phyloP scores from a whole-genome alignment of 1,140 invertebrate species.

The Nebria ingens region DNA sequence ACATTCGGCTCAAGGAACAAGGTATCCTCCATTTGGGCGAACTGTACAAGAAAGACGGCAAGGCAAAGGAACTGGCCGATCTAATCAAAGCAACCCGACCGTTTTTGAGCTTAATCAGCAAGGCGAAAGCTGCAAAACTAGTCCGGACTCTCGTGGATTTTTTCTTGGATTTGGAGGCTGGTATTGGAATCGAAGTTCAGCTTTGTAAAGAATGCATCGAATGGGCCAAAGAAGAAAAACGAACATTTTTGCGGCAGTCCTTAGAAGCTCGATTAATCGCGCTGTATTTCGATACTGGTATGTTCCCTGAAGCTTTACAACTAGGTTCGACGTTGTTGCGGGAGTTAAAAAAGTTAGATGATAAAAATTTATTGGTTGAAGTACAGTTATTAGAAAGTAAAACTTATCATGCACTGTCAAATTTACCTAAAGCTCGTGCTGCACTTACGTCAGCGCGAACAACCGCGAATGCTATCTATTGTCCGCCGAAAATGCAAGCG shows the following conservation, averaged over 20 bases:
- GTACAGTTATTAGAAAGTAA: conserved; percentile 95
- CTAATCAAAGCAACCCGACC: conserved; percentile 90
- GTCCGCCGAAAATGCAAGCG: conserved; percentile 95
- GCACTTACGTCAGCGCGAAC: conserved; percentile 96
- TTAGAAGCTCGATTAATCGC: conserved; percentile 88
- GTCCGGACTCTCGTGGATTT: conserved; percentile 94
- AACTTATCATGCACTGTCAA: conserved; percentile 95
- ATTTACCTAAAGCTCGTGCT: conserved; percentile 92
- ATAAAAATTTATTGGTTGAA: conserved; percentile 97
- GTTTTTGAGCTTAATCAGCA: conserved; percentile 88
- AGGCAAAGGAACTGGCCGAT: conserved; percentile 86
- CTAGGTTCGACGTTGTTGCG: conserved; percentile 76
- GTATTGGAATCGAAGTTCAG: conserved; percentile 83
- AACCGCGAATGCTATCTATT: conserved; percentile 98
- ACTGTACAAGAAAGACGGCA: conserved; percentile 82
- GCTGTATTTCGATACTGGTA: conserved; percentile 87
- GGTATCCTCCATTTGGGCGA: conserved; percentile 81
- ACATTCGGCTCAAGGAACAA: conserved; percentile 79
- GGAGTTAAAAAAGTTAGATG: conserved; percentile 98
- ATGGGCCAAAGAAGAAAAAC: conserved; percentile 96
- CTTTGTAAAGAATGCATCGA: conserved; percentile 96
- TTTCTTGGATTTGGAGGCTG: conserved; percentile 92
- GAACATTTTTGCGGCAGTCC: conserved; percentile 93
- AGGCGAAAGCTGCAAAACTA: conserved; percentile 97
- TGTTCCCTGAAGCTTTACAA: conserved; percentile 76